Base-by-base conservation (phyloP, 2,113 vertebrate genomes). In the Sylvilagus bachmani region DNA sequence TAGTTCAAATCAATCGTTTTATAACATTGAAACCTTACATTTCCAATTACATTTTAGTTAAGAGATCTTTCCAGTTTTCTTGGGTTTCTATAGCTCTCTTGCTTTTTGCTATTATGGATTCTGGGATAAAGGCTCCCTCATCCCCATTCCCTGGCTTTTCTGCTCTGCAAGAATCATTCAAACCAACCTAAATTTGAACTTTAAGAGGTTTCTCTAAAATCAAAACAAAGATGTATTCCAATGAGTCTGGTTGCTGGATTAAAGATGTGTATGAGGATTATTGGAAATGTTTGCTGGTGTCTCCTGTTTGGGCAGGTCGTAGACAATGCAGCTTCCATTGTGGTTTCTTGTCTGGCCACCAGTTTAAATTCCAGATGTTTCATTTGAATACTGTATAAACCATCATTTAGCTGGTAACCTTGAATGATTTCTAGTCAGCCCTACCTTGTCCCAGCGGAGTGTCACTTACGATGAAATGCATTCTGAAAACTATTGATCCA, bases 401-500 rank as follows among this genome's bases (percentile, higher is more conserved):
- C 94, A 58, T 97, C 94, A 73, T 70, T 22, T 95, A 90, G 94
- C 96, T 92, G 38, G 71, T 97, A 97, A 98, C 97, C 82, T 98
- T 98, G 97, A 98, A 97, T 97, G 95, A 97, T 97, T 98, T 98
- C 96, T 96, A 98, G 96, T 98, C 2, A 89, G 91, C 89, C 80
- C 80, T 90, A 96, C 88, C 44, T 92, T 96, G 94, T 98, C 44
- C 11, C 95, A 95, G 96, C 96, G 95, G 96, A 95, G 96, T 97
- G 96, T 97, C 98, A 96, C 96, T 97, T 98, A 97, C 21, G 94
- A 98, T 98, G 97, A 97, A 98, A 98, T 98, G 96, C 97, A 97
- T 98, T 98, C 97, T 86, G 95, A 97, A 97, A 97, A 97, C 86
- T 98, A 98, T 98, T 96, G 98, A 98, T 98, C 95, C 27, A 51